These are phyloP conservation scores for Machimus rusticus DNA, from an alignment of 2,888 invertebrate species.

Conservation along the genomic window DNA sequence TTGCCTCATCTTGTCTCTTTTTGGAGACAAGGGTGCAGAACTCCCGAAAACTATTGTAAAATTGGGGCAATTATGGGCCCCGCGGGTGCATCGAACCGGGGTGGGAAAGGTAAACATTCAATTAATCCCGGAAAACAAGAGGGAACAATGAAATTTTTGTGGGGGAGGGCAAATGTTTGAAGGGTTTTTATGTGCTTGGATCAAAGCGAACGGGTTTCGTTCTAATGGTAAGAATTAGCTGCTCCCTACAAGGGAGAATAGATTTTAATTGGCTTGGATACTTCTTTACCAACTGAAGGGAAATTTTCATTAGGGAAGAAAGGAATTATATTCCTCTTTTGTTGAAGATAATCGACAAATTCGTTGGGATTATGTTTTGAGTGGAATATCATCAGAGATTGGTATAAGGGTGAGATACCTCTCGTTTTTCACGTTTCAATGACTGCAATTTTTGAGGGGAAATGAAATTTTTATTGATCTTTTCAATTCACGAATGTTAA, in stretches of 20 bases:
- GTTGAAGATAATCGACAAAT: background rate
- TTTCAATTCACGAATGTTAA: background rate
- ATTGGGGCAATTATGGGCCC: background rate
- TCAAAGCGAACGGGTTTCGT: background rate
- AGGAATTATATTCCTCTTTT: background rate
- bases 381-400: background rate
- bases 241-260: background rate
- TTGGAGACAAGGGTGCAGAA: background rate
- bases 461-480: background rate
- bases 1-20: background rate
- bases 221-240: background rate
- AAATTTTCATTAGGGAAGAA: background rate
- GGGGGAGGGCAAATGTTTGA: background rate
- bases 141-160: background rate
- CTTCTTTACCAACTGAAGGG: background rate
- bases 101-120: background rate
- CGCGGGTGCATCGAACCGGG: background rate
- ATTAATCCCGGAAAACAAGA: background rate
- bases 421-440: background rate
- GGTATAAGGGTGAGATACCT: background rate
- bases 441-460: background rate
- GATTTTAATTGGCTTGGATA: background rate
- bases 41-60: background rate
- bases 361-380: background rate
- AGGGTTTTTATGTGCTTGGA: background rate